These are phyloP conservation scores for Sylvia borin DNA, from an alignment of 2,797 vertebrate species.

Conservation along the genomic window DNA sequence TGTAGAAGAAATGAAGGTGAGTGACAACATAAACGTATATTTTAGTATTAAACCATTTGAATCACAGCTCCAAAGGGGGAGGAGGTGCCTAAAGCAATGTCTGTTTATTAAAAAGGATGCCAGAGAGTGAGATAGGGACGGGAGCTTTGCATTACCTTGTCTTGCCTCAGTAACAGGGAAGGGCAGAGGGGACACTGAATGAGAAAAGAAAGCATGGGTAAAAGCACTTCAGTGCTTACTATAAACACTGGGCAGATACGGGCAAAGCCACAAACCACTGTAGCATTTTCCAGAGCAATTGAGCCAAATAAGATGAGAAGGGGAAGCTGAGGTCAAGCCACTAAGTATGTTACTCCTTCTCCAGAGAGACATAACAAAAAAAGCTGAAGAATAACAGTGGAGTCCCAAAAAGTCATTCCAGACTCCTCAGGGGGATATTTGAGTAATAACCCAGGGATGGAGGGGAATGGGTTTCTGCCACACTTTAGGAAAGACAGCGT, in stretches of 20 bases:
- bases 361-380: not conserved
- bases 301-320: not conserved
- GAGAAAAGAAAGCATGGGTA: not conserved
- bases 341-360: not conserved
- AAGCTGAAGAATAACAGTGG: not conserved
- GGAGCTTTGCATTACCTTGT: not conserved
- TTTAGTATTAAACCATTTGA: not conserved
- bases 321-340: constrained; percentile 12
- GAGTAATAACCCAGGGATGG: not conserved
- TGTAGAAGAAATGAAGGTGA: constrained; percentile 27
- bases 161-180: not conserved
- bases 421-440: not conserved
- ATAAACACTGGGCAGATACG: not conserved
- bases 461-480: not conserved
- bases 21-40: rapidly evolving
- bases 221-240: not conserved
- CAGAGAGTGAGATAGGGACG: not conserved
- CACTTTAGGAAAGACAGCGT: not conserved
- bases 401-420: not conserved
- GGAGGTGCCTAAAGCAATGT: not conserved
- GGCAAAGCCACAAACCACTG: constrained; percentile 23
- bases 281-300: not conserved
- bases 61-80: not conserved
- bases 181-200: not conserved
- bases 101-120: not conserved